Evolutionary conservation across 2,797 vertebrate species (phyloP), one percentile per base, ranked within the genome.

Genomic region (Percopsis omiscomaycus): DNA sequence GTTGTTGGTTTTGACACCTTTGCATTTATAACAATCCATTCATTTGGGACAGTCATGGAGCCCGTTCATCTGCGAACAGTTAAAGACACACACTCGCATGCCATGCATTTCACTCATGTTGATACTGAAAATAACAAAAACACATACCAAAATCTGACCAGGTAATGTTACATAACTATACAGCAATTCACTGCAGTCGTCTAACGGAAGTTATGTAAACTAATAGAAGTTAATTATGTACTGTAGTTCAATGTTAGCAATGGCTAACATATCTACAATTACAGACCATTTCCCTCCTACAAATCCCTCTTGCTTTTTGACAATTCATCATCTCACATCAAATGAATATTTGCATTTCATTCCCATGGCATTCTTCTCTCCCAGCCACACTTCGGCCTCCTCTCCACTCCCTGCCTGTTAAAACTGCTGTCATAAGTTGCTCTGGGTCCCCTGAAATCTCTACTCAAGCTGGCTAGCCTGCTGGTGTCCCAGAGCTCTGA

Each of bases 401-500:
- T 42, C 37, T 42, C 37, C 1, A 42, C 37, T 42, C 37, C 37
- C 37, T 42, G 66, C 74, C 60, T 58, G 64, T 49, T 59, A 71
- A 29, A 37, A 64, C 65, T 70, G 65, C 72, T 73, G 78, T 74
- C 68, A 68, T 66, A 55, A 75, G 61, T 68, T 27, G 58, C 74
- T 70, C 59, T 3, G 1, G 76, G 75, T 80, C 66, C 64, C 55
- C 62, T 54, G 69, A 61, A 55, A 52, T 79, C 75, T 75, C 74
- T 42, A 66, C 60, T 73, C 73, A 75, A 79, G 69, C 70, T 44
- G 73, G 73, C 77, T 68, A 53, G 55, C 82, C 51, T 66, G 69
- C 70, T 74, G 66, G 72, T 56, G 53, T 81, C 82, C 77, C 78
- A 75, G 67, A 63, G 79, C 77, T 84, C 84, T 74, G 79, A 84